These are phyloP conservation scores for Calephelis virginiensis DNA, from an alignment of 1,140 invertebrate species.

Conservation along the genomic window DNA sequence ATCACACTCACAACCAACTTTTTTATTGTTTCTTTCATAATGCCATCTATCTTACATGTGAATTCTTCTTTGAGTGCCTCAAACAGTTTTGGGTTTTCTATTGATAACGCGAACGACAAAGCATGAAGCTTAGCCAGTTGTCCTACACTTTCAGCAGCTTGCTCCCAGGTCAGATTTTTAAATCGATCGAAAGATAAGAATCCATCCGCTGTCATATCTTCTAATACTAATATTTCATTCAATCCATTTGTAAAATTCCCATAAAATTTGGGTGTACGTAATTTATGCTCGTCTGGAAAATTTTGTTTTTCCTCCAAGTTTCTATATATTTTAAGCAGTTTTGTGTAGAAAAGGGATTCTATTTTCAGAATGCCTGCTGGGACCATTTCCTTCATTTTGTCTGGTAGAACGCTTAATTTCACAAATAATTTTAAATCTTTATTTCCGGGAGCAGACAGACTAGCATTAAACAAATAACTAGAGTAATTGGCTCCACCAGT, in stretches of 20 bases:
- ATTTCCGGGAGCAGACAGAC: not conserved
- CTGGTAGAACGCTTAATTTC: not conserved
- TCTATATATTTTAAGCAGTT: constrained; percentile 24
- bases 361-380: no score
- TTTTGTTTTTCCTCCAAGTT: constrained; percentile 32
- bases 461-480: not conserved
- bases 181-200: constrained; percentile 33
- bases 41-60: not conserved
- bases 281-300: constrained; percentile 26
- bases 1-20: constrained; percentile 9
- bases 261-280: constrained; percentile 32
- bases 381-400: no score
- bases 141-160: constrained; percentile 27
- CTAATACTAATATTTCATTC: constrained; percentile 39
- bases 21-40: constrained; percentile 15
- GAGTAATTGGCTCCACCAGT: constrained; percentile 12
- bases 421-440: constrained; percentile 16
- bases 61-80: constrained; percentile 19
- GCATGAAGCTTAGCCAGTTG: constrained; percentile 39
- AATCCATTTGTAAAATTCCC: constrained; percentile 25
- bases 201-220: constrained; percentile 32
- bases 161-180: constrained; percentile 33
- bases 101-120: constrained; percentile 33
- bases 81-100: constrained; percentile 27
- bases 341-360: constrained; percentile 26